Evolutionary conservation across 2,113 vertebrate genomes (phyloP), one percentile per base, ranked within the genome.

Genomic region (Hippocampus mohnikei): DNA sequence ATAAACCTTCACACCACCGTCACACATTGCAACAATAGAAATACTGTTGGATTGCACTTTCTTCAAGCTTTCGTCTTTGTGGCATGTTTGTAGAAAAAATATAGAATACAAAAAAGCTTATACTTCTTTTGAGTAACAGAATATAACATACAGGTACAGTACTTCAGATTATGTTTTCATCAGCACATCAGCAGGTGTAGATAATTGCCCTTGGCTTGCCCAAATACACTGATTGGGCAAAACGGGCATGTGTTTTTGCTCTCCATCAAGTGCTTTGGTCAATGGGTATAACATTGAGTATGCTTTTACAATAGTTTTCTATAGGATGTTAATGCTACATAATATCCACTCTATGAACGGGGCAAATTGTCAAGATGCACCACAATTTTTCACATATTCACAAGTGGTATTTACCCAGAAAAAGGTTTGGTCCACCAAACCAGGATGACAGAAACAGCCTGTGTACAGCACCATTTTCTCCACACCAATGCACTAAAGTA

Each of bases 81-180:
- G 87, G 85, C 88, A 74, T 86, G 86, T 90, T 86, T 87, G 88
- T 90, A 90, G 90, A 91, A 91, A 90, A 91, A 85, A 91, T 91
- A 88, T 90, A 90, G 88, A 91, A 90, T 91, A 91, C 88, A 90
- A 91, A 91, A 37, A 91, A 89, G 90, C 88, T 91, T 91, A 91
- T 91, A 91, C 83, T 90, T 91, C 84, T 91, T 37, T 91, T 87
- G 87, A 91, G 82, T 91, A 90, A 91, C 90, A 91, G 90, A 90
- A 90, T 91, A 91, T 91, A 90, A 88, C 88, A 87, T 91, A 91
- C 90, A 91, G 90, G 86, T 91, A 91, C 90, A 91, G 90, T 90
- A 91, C 90, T 90, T 90, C 87, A 85, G 88, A 90, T 91, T 91
- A 91, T 89, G 90, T 87, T 89, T 90, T 88, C 84, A 89, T 90